Evolutionary conservation across 2,888 invertebrate genomes (phyloP).

Genomic region (Limnephilus auricula): DNA sequence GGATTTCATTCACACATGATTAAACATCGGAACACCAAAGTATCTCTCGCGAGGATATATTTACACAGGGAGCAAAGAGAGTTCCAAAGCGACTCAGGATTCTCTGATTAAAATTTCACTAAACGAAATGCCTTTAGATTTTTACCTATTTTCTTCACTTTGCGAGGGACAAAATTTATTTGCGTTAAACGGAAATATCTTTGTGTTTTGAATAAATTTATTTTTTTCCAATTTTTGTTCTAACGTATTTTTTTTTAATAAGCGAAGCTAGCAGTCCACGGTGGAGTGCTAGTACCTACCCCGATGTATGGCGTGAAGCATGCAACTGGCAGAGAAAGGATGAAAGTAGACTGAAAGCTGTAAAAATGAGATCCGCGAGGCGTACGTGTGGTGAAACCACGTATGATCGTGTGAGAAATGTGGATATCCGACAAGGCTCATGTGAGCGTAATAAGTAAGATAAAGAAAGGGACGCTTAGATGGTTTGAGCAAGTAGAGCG

Average conservation of each 20-base stretch:
- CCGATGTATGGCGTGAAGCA: too few relatives aligned
- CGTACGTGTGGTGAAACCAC: too few relatives aligned
- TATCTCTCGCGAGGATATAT: background rate
- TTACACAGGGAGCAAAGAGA: background rate
- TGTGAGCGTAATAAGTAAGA: too few relatives aligned
- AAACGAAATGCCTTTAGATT: background rate
- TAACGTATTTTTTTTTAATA: background rate
- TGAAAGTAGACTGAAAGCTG: too few relatives aligned
- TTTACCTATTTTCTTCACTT: background rate
- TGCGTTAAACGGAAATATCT: background rate
- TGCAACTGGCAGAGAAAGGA: too few relatives aligned
- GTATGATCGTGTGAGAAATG: too few relatives aligned
- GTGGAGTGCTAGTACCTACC: too few relatives aligned
- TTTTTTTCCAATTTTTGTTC: background rate
- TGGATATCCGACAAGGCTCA: too few relatives aligned
- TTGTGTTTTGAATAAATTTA: background rate
- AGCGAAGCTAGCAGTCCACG: too few relatives aligned
- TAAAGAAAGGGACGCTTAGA: too few relatives aligned
- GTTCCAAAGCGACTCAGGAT: background rate
- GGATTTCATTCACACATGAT: slow-evolving; percentile 40
- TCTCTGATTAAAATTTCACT: slow-evolving; percentile 40
- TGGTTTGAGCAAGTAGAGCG: too few relatives aligned
- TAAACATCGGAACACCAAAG: slow-evolving; percentile 28
- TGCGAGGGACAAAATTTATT: background rate
- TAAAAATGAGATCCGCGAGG: too few relatives aligned